Conservation (phyloP, 2,113 vertebrate genomes). For the Rhinoptilus africanus region DNA sequence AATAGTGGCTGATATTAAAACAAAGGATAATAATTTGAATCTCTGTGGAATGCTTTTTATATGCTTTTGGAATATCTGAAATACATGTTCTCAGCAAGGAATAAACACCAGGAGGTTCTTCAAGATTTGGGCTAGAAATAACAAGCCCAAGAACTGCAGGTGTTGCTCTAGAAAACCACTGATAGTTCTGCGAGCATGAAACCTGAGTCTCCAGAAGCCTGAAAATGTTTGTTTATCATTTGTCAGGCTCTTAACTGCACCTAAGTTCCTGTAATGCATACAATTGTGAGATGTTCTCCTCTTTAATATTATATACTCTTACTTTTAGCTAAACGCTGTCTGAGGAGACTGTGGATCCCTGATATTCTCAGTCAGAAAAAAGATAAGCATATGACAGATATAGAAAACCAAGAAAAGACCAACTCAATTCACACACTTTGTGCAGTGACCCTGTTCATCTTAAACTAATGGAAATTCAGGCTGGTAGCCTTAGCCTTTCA, state of each 20-base stretch:
- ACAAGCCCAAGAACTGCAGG: background rate
- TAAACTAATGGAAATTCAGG: background rate
- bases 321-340: background rate
- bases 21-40: background rate
- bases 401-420: background rate
- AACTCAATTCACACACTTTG: background rate
- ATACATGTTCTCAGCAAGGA: background rate
- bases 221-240: background rate
- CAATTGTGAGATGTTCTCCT: background rate
- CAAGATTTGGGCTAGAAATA: background rate
- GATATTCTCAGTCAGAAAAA: background rate
- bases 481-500: background rate
- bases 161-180: background rate
- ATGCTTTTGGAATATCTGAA: background rate
- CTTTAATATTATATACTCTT: background rate
- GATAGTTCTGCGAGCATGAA: background rate
- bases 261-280: background rate
- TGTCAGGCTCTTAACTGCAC: background rate
- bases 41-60: background rate
- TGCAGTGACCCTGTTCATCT: background rate
- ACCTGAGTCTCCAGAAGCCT: background rate
- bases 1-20: background rate
- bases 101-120: background rate
- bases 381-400: background rate
- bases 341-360: background rate